phyloP scores from a whole-genome alignment of 2,888 invertebrate species.

The Oscheius sp. region DNA sequence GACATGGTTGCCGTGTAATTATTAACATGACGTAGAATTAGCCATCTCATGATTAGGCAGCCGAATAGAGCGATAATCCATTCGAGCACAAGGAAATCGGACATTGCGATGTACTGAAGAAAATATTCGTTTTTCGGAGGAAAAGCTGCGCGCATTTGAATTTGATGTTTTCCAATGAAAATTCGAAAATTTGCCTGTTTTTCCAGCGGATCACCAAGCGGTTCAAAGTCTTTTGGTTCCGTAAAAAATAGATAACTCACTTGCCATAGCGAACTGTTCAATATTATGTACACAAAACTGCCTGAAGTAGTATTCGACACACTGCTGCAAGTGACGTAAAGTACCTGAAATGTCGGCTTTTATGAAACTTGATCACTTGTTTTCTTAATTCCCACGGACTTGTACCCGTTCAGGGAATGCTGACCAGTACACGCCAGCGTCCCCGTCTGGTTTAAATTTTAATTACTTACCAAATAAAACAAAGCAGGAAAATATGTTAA shows the following conservation, averaged over 20 bases:
- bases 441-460: too few relatives aligned
- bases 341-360: not conserved
- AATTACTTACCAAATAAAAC: not conserved
- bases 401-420: not conserved
- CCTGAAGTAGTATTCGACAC: too few relatives aligned
- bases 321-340: not conserved
- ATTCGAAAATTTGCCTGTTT: too few relatives aligned
- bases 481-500: not conserved
- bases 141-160: not conserved
- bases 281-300: too few relatives aligned
- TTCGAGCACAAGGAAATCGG: not conserved
- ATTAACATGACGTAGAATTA: not conserved
- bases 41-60: not conserved
- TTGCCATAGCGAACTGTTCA: too few relatives aligned
- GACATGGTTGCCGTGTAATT: not conserved
- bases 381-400: too few relatives aligned
- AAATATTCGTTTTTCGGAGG: not conserved
- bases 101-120: not conserved
- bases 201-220: too few relatives aligned
- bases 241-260: too few relatives aligned
- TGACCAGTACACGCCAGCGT: too few relatives aligned
- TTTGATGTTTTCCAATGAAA: too few relatives aligned
- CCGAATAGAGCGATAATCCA: not conserved
- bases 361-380: not conserved
- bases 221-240: too few relatives aligned